Conservation (phyloP, 2,888 invertebrate species). For the Plagodis dolabraria region DNA sequence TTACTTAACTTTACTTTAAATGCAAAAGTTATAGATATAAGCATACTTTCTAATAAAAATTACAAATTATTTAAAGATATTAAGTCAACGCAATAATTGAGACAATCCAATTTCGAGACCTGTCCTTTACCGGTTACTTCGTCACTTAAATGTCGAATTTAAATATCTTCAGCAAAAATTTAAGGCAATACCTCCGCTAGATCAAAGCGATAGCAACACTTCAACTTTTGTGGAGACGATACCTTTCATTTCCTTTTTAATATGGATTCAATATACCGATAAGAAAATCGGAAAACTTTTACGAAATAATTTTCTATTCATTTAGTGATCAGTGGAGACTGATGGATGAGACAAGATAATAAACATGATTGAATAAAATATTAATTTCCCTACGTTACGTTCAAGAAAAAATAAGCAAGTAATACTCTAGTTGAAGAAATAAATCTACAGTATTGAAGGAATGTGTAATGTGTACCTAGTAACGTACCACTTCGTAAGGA, state of each 20-base stretch:
- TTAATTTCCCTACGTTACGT: background rate
- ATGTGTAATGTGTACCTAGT: background rate
- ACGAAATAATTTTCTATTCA: slow-evolving; percentile 36
- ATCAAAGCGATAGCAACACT: slow-evolving; percentile 65
- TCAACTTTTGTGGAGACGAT: slow-evolving; percentile 61
- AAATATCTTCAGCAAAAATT: slow-evolving; percentile 59
- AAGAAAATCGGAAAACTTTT: slow-evolving; percentile 51
- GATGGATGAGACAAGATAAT: background rate
- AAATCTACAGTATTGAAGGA: too few species aligned
- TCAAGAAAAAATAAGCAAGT: background rate
- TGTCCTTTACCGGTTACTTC: slow-evolving; percentile 41
- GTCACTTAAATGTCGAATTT: slow-evolving; percentile 54
- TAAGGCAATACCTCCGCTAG: slow-evolving; percentile 54
- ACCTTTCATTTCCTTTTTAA: slow-evolving; percentile 67
- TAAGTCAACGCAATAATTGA: slow-evolving; percentile 40
- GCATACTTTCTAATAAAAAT: background rate
- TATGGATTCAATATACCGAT: slow-evolving; percentile 66
- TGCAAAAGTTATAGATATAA: too few species aligned
- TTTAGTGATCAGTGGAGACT: slow-evolving; percentile 1
- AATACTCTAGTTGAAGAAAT: background rate
- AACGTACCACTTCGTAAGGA: background rate
- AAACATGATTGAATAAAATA: background rate
- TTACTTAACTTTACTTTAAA: too few species aligned
- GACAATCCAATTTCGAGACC: slow-evolving; percentile 53
- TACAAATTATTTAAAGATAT: slow-evolving; percentile 4